Conservation (phyloP, 2,113 vertebrate genomes). For the Dasyornis broadbenti region DNA sequence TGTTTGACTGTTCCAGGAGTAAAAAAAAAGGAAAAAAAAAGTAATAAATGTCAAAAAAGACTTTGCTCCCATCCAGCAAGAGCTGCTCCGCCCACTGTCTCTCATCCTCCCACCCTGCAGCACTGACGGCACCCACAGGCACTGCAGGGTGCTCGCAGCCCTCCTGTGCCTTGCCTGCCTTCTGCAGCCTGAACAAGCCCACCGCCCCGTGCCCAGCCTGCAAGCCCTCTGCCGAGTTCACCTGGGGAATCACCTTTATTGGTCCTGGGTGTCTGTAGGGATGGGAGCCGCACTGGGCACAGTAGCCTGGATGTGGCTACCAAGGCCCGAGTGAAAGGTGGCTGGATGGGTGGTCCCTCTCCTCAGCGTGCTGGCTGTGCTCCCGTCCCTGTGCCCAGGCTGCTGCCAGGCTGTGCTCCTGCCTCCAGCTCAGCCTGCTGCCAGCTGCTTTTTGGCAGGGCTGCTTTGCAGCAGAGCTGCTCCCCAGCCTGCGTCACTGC, state of each 20-base stretch:
- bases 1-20: neutral
- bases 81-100: neutral
- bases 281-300: accelerated
- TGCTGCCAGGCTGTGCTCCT: too few species aligned
- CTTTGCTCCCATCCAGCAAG: neutral
- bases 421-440: neutral
- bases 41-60: neutral
- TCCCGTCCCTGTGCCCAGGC: neutral
- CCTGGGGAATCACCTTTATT: accelerated
- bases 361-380: too few species aligned
- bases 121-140: neutral
- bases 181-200: neutral
- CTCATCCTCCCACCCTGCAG: neutral
- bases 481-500: neutral
- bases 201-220: neutral
- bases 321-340: accelerated
- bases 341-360: accelerated
- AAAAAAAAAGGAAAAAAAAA: too few species aligned
- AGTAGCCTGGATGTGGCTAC: accelerated
- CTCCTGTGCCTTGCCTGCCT: neutral
- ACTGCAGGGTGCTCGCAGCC: neutral
- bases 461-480: neutral
- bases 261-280: neutral
- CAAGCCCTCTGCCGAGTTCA: neutral
- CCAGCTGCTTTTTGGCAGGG: neutral